A percentile compares a stretch with the other conserved stretches of the same genome.
Conservation (phyloP, 2,888 invertebrate genomes). For the Drosophila pseudotalamancana region DNA sequence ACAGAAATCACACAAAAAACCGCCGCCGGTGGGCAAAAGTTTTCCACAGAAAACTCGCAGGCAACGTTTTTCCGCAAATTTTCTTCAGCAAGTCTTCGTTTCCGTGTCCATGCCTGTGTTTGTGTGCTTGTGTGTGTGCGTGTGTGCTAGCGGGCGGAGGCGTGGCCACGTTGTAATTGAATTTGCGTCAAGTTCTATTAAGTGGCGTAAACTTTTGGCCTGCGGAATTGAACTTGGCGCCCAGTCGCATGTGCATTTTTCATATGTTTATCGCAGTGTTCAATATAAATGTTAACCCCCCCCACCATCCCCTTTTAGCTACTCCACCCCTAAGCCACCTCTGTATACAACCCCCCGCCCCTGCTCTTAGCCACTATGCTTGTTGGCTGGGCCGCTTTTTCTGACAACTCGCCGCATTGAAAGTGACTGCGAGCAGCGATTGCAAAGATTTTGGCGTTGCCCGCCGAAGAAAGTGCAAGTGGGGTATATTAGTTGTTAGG, state of each 20-base stretch:
- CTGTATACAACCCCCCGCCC: not conserved
- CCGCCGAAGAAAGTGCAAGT: not conserved
- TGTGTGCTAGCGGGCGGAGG: not conserved
- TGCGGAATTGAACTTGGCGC: slow-evolving; percentile 71
- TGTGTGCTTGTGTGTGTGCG: not conserved
- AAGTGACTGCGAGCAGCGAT: slow-evolving; percentile 42
- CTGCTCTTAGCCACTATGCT: slow-evolving; percentile 17
- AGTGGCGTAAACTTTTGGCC: slow-evolving; percentile 78
- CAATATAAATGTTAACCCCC: slow-evolving; percentile 40
- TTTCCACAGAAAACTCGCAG: slow-evolving; percentile 45
- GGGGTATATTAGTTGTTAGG: not conserved
- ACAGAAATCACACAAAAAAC: slow-evolving; percentile 59
- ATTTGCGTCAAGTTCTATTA: slow-evolving; percentile 80
- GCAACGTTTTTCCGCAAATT: slow-evolving; percentile 75
- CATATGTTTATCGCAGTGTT: slow-evolving; percentile 78
- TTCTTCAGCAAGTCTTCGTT: slow-evolving; percentile 64
- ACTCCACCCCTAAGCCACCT: not conserved
- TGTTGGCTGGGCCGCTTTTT: slow-evolving; percentile 48
- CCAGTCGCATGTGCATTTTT: slow-evolving; percentile 74
- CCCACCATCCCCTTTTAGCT: not conserved
- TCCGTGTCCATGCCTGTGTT: not conserved
- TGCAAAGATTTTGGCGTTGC: not conserved
- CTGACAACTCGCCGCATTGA: slow-evolving; percentile 58
- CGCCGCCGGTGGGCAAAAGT: slow-evolving; percentile 55
- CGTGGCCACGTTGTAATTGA: slow-evolving; percentile 66